A percentile compares a stretch with the other conserved stretches of the same genome.
phyloP scores from a whole-genome alignment of 53 echinoderm and acorn worm species.

The Arbacia lixula region DNA sequence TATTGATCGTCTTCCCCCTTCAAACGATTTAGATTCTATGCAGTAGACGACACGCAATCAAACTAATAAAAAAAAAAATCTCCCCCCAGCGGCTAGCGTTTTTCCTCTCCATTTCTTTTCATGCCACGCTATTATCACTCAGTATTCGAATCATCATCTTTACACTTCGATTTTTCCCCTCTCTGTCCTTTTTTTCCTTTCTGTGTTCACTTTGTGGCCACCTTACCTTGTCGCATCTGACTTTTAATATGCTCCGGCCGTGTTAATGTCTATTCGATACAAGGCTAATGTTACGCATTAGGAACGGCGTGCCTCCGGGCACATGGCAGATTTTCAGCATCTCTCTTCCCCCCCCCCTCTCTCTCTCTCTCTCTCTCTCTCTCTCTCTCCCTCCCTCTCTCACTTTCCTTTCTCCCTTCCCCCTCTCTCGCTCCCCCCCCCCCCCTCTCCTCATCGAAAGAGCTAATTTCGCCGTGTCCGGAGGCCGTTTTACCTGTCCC shows the following conservation, averaged over 20 bases:
- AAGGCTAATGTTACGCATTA: conserved; percentile 57
- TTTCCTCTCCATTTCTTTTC: conserved; percentile 3
- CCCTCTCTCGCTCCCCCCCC: not conserved
- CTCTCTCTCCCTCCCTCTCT: not conserved
- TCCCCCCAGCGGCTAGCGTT: not conserved
- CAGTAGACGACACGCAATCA: conserved; percentile 3
- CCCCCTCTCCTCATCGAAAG: not conserved
- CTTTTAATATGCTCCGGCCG: conserved; percentile 49
- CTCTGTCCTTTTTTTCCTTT: not conserved
- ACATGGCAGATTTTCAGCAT: not conserved
- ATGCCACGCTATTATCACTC: conserved; percentile 27
- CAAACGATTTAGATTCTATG: conserved; percentile 42
- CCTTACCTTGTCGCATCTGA: conserved; percentile 13
- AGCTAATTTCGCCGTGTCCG: conserved; percentile 52
- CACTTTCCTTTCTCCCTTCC: not conserved
- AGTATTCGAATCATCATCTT: conserved; percentile 37
- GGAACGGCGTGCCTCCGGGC: conserved; percentile 4
- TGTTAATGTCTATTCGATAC: conserved; percentile 61
- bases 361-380: not conserved
- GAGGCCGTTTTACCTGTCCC: conserved; percentile 49
- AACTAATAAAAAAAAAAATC: not conserved
- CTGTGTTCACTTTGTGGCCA: not conserved
- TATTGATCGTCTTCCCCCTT: conserved; percentile 39
- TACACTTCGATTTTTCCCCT: conserved; percentile 24
- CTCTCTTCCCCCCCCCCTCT: not conserved